phyloP scores from a whole-genome alignment of 2,113 vertebrate genomes.

The Caranx melampygus region DNA sequence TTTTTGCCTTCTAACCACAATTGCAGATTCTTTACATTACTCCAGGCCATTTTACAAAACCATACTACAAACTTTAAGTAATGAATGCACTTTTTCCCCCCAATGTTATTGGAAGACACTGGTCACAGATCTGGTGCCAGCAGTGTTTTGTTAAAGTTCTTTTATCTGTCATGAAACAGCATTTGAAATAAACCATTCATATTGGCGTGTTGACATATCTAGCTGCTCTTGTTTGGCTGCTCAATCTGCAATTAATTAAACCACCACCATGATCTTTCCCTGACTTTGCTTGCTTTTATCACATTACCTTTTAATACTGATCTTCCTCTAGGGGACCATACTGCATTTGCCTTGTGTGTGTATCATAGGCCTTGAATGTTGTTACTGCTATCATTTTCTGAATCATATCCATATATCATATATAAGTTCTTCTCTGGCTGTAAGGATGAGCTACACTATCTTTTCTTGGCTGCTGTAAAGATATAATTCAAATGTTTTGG shows the following conservation, averaged over 20 bases:
- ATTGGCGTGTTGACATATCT: not conserved
- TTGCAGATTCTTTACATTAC: not conserved
- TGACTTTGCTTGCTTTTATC: not conserved
- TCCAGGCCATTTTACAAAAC: not conserved
- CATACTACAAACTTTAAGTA: not conserved
- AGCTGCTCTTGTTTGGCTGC: not conserved
- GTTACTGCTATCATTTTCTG: not conserved
- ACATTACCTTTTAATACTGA: not conserved
- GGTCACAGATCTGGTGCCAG: not conserved
- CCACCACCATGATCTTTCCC: no score
- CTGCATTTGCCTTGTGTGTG: no score
- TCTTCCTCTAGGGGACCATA: not conserved
- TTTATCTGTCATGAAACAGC: not conserved
- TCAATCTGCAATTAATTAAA: not conserved
- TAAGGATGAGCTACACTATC: not conserved
- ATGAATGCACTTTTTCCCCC: not conserved
- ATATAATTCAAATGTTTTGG: not conserved
- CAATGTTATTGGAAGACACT: not conserved
- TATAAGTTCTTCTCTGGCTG: not conserved
- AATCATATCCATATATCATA: no score
- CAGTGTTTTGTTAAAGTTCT: no score
- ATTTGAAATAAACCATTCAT: not conserved
- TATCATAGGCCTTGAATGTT: no score
- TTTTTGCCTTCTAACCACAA: conserved; percentile 19
- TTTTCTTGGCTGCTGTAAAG: not conserved